Conservation (phyloP, 1,140 invertebrate genomes). For the Amphibalanus amphitrite region DNA sequence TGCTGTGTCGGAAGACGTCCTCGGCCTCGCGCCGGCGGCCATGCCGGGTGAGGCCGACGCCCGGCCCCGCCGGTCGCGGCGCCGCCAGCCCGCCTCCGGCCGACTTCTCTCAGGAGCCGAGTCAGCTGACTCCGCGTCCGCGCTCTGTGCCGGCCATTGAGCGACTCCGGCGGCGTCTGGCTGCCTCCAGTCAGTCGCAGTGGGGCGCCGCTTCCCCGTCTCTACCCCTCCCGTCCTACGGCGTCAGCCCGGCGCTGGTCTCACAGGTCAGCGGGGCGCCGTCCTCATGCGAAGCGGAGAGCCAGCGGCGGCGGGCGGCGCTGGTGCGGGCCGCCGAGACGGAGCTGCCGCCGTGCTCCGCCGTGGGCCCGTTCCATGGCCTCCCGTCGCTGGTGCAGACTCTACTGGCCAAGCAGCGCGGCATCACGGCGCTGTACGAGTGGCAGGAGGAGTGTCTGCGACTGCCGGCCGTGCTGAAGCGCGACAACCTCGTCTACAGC, state of each 20-base stretch:
- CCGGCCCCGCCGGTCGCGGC: no score
- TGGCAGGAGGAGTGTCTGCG: constrained; percentile 85
- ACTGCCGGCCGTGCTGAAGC: constrained; percentile 43
- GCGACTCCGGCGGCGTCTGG: not conserved
- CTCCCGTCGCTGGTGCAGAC: constrained; percentile 42
- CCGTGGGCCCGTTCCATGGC: constrained; percentile 41
- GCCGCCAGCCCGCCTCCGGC: not conserved
- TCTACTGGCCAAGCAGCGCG: constrained; percentile 43
- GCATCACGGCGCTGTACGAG: constrained; percentile 45
- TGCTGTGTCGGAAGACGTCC: not conserved
- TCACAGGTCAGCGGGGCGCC: not conserved
- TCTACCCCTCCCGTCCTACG: not conserved
- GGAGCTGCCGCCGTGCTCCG: not conserved
- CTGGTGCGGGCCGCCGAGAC: not conserved
- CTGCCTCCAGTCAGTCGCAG: no score
- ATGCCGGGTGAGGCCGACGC: not conserved
- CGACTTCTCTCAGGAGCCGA: no score
- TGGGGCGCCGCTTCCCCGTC: no score
- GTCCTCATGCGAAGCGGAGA: not conserved
- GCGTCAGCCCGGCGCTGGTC: not conserved
- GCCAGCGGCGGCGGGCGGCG: not conserved
- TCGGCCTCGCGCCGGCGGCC: not conserved
- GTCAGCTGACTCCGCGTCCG: not conserved
- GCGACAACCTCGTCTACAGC: constrained; percentile 74
- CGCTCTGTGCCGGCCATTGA: not conserved